Conservation (phyloP, 2,888 invertebrate genomes). For the Camponotus fellah region DNA sequence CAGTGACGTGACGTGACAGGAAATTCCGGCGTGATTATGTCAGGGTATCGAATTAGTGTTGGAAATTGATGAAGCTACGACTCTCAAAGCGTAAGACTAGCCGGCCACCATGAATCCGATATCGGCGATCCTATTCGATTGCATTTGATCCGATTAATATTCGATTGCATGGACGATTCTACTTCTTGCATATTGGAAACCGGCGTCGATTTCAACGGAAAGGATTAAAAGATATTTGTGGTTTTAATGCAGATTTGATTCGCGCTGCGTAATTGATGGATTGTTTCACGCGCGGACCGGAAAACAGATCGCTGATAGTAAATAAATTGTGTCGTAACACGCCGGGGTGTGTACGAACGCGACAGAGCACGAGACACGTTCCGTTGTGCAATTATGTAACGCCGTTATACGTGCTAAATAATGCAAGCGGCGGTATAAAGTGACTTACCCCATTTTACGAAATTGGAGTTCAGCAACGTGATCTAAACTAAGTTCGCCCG, state of each 20-base stretch:
- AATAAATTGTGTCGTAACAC: slow-evolving; percentile 45
- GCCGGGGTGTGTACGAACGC: slow-evolving; percentile 16
- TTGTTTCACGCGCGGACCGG: slow-evolving; percentile 22
- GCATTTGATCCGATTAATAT: slow-evolving; percentile 62
- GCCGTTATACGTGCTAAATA: slow-evolving; percentile 51
- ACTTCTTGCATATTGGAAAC: slow-evolving; percentile 46
- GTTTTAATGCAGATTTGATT: slow-evolving; percentile 34
- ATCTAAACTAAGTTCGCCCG: slow-evolving; percentile 45
- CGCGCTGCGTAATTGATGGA: slow-evolving; percentile 38
- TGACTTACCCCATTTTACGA: slow-evolving; percentile 51
- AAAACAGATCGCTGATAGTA: slow-evolving; percentile 42
- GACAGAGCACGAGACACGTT: slow-evolving; percentile 33
- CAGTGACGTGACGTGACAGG: slow-evolving; percentile 61
- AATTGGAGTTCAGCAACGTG: slow-evolving; percentile 49
- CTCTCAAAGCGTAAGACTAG: slow-evolving; percentile 59
- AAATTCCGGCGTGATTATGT: slow-evolving; percentile 60
- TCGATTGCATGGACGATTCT: slow-evolving; percentile 37
- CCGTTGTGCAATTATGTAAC: slow-evolving; percentile 44
- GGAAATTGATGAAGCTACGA: slow-evolving; percentile 69
- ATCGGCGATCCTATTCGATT: slow-evolving; percentile 56
- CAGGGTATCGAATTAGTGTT: slow-evolving; percentile 65
- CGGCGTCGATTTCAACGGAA: background rate
- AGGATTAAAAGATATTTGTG: slow-evolving; percentile 44
- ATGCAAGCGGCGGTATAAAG: slow-evolving; percentile 48
- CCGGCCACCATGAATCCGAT: slow-evolving; percentile 59